Evolutionary conservation across 2,797 vertebrate species (phyloP).

Genomic region (Knipowitschia caucasica): DNA sequence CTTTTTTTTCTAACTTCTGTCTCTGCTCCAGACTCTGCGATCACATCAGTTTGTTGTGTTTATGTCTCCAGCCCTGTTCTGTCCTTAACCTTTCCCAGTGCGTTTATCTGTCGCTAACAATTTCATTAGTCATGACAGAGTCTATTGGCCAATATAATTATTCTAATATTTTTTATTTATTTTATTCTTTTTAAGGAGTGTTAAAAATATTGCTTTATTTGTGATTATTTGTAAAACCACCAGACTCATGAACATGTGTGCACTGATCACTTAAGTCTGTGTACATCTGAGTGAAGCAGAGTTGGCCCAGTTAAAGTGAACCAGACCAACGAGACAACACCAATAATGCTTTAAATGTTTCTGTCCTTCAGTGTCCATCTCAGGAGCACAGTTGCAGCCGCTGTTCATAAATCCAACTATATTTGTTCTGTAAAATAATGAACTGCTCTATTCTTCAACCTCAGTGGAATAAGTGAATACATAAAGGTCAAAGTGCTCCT

Average conservation of each 20-base stretch:
- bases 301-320: too few species aligned
- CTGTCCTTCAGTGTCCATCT: not conserved
- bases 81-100: not conserved
- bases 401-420: not conserved
- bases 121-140: not conserved
- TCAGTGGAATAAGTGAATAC: not conserved
- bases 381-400: not conserved
- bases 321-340: too few species aligned
- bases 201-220: too few species aligned
- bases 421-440: not conserved
- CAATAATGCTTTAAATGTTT: too few species aligned
- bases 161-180: too few species aligned
- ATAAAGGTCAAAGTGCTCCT: too few species aligned
- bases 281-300: too few species aligned
- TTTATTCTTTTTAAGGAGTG: too few species aligned
- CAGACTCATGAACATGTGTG: too few species aligned
- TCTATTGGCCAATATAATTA: not conserved
- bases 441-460: not conserved
- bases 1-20: conserved; percentile 44
- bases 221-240: too few species aligned
- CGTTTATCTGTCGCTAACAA: too few species aligned
- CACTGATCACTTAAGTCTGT: too few species aligned
- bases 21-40: conserved; percentile 39
- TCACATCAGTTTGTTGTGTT: conserved; percentile 6
- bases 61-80: not conserved